A percentile compares a stretch with the other conserved stretches of the same genome.
phyloP scores from a whole-genome alignment of 2,797 vertebrate genomes.

The Sebastes hopkinsi region DNA sequence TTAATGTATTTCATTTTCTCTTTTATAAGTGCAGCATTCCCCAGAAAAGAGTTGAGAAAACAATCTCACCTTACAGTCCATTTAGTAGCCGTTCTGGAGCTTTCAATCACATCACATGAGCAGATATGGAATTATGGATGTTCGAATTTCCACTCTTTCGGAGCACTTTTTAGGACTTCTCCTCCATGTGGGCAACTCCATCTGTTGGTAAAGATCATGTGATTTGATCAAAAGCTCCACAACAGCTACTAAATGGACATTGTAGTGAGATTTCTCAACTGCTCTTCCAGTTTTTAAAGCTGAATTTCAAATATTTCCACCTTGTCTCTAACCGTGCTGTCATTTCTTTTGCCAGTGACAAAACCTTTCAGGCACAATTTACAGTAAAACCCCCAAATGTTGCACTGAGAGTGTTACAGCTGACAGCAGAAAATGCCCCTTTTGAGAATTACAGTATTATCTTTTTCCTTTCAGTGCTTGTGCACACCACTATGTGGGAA shows the following conservation, averaged over 20 bases:
- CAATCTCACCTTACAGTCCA: background rate
- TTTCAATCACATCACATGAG: background rate
- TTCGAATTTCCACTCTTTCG: background rate
- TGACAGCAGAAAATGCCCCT: background rate
- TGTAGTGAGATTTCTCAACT: background rate
- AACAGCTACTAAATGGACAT: background rate
- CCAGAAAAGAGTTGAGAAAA: background rate
- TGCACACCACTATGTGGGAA: background rate
- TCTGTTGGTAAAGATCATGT: background rate
- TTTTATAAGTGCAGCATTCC: background rate
- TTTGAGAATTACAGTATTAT: background rate
- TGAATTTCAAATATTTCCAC: background rate
- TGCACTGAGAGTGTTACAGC: background rate
- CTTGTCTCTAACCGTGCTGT: background rate
- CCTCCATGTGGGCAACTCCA: background rate
- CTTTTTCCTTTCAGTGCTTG: background rate
- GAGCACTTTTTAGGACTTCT: background rate
- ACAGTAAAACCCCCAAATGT: background rate
- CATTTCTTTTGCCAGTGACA: background rate
- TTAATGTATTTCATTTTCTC: background rate
- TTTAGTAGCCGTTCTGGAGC: background rate
- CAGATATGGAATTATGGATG: background rate
- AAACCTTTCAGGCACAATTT: background rate
- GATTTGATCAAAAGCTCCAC: too few relatives aligned
- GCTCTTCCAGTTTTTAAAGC: background rate